A percentile compares a stretch with the other conserved stretches of the same genome.
These are phyloP conservation scores for Bicyclus anynana DNA, from an alignment of 1,140 invertebrate genomes.

Conservation along the genomic window DNA sequence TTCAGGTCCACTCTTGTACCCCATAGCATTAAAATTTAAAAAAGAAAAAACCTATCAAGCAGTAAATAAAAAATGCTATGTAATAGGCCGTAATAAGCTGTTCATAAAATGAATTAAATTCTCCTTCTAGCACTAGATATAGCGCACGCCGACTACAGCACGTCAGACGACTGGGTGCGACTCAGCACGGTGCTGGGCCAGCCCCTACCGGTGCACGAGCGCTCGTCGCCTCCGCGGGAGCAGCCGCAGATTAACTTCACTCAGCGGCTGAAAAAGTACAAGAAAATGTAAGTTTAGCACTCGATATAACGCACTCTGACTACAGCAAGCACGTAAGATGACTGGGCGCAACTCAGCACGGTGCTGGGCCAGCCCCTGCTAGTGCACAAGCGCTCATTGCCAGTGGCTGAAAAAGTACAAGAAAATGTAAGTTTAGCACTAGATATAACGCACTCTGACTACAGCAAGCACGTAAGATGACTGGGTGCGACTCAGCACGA, in stretches of 20 bases:
- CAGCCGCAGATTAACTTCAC: conserved; percentile 42
- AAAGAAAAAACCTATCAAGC: not conserved
- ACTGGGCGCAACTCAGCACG: conserved; percentile 54
- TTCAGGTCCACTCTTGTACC: too few species aligned
- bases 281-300: conserved; percentile 53
- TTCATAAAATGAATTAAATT: too few species aligned
- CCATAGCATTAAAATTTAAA: too few species aligned
- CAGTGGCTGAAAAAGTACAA: conserved; percentile 62
- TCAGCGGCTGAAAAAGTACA: conserved; percentile 61
- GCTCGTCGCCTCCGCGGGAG: conserved; percentile 37
- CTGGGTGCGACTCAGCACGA: conserved; percentile 53
- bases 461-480: conserved; percentile 63
- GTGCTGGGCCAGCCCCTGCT: conserved; percentile 52
- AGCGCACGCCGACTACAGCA: conserved; percentile 62
- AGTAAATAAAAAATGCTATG: too few species aligned
- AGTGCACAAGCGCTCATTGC: conserved; percentile 35
- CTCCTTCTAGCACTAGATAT: conserved; percentile 47
- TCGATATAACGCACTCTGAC: conserved; percentile 49
- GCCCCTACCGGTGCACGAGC: conserved; percentile 40
- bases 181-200: conserved; percentile 51
- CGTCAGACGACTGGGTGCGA: conserved; percentile 61
- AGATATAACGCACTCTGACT: conserved; percentile 52
- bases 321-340: conserved; percentile 62
- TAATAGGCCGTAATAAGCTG: too few species aligned
- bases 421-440: conserved; percentile 51